Evolutionary conservation across 2,113 vertebrate genomes (phyloP).

Genomic region (Vireo altiloquus): DNA sequence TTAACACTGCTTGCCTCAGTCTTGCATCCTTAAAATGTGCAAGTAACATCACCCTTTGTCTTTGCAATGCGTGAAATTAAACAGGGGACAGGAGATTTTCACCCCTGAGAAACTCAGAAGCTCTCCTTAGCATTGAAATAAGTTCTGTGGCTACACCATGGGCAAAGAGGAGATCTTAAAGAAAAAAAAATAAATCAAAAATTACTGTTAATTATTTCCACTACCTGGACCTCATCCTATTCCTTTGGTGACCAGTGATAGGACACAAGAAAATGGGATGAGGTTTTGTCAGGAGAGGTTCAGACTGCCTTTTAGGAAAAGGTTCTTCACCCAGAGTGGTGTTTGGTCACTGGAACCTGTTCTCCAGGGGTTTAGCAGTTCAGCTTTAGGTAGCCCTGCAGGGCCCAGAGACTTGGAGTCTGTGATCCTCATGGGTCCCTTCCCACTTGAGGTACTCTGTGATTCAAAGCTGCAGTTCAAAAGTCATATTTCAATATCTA

Average conservation of each 20-base stretch:
- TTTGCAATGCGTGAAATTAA: neutral
- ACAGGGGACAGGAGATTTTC: neutral
- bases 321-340: neutral
- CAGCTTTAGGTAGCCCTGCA: neutral
- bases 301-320: rapidly evolving
- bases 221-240: rapidly evolving
- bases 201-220: neutral
- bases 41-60: neutral
- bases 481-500: neutral
- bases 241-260: neutral
- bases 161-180: neutral
- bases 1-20: neutral
- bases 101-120: neutral
- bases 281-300: neutral
- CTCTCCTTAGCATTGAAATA: neutral
- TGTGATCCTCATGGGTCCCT: neutral
- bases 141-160: neutral
- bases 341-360: neutral
- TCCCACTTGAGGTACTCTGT: neutral
- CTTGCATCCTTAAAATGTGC: neutral
- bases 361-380: neutral
- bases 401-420: neutral
- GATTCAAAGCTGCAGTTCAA: neutral
- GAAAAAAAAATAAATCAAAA: neutral
- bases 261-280: neutral